phyloP scores from a whole-genome alignment of 2,797 vertebrate species.

The Spinus olivaceus region DNA sequence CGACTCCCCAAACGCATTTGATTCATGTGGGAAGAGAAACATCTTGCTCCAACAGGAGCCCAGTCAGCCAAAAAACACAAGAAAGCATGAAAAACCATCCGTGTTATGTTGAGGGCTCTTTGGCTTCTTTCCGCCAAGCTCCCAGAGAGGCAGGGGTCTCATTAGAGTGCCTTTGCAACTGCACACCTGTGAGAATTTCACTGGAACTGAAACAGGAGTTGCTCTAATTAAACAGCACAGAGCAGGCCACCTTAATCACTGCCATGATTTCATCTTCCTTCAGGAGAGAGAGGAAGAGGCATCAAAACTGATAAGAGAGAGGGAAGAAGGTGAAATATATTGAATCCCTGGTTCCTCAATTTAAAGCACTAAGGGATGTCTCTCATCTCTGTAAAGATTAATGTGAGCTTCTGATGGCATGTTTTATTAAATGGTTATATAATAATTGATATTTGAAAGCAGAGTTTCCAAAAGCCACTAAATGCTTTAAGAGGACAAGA shows the following conservation, averaged over 20 bases:
- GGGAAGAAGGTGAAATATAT: neutral
- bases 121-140: neutral
- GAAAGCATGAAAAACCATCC: neutral
- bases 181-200: neutral
- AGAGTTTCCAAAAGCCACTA: slow-evolving; percentile 33
- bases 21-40: neutral
- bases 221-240: slow-evolving; percentile 43
- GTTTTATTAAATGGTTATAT: slow-evolving; percentile 46
- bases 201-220: slow-evolving; percentile 6
- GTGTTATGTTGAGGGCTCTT: neutral
- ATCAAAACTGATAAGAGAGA: neutral
- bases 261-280: neutral
- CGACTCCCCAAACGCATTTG: fast-evolving
- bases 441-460: slow-evolving; percentile 43
- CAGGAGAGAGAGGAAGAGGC: neutral
- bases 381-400: slow-evolving; percentile 38
- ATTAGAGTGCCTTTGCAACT: neutral
- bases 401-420: slow-evolving; percentile 1
- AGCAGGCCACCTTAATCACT: slow-evolving; percentile 17
- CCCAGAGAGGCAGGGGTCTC: neutral
- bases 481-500: slow-evolving; percentile 13
- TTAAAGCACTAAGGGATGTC: slow-evolving; percentile 8
- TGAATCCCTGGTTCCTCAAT: neutral
- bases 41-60: neutral
- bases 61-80: neutral